A percentile compares a stretch with the other conserved stretches of the same genome.
Evolutionary conservation across 2,797 vertebrate genomes (phyloP).

Genomic region (Melanotaenia maccullochi): DNA sequence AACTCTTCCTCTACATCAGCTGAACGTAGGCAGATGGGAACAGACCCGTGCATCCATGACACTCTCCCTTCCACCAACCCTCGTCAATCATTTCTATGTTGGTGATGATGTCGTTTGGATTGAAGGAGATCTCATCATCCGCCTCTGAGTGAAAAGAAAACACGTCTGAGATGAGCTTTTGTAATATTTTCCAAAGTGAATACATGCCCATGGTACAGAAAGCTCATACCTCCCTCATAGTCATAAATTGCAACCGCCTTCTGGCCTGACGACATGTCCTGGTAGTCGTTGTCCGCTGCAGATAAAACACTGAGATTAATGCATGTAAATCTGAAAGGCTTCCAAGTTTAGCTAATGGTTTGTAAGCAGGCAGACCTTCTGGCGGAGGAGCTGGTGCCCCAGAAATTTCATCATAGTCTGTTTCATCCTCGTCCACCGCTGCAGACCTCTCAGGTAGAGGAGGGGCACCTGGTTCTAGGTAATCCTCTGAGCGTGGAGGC

Average conservation of each 20-base stretch:
- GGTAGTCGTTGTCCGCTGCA: conserved; percentile 75
- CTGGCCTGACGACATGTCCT: conserved; percentile 75
- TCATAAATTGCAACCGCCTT: conserved; percentile 90
- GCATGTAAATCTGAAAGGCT: not conserved
- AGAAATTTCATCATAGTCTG: conserved; percentile 61
- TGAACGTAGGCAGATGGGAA: conserved; percentile 92
- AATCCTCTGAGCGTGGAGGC: conserved; percentile 78
- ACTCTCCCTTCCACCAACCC: conserved; percentile 93
- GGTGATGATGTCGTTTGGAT: conserved; percentile 89
- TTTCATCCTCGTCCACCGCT: conserved; percentile 35
- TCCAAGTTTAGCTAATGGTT: not conserved
- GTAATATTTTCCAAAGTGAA: not conserved
- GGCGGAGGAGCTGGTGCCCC: not conserved
- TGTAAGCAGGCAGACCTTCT: conserved; percentile 49
- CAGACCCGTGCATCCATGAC: conserved; percentile 84
- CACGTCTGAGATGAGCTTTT: not conserved
- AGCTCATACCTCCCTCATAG: conserved; percentile 90
- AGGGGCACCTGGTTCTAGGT: conserved; percentile 25
- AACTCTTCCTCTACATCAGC: conserved; percentile 73
- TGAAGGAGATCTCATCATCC: conserved; percentile 93
- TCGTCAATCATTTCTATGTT: conserved; percentile 94
- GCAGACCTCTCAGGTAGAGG: conserved; percentile 26
- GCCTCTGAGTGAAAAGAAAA: conserved; percentile 81
- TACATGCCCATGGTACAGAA: not conserved
- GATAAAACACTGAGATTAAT: not conserved